Evolutionary conservation across 2,113 vertebrate species (phyloP), one percentile per base, ranked within the genome.

Genomic region (Planiliza haematocheilus): DNA sequence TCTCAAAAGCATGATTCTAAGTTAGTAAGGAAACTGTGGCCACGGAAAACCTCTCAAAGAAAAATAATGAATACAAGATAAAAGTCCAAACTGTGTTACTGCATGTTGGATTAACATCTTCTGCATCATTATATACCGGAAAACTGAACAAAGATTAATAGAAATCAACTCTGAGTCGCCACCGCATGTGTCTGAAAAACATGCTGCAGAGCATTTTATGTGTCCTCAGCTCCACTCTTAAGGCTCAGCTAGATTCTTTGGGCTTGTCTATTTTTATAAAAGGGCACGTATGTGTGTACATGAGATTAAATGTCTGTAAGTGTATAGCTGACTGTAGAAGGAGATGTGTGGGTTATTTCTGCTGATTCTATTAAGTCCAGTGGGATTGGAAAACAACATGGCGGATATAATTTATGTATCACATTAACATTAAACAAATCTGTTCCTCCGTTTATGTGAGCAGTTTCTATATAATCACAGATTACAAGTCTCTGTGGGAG

Each of bases 211-310:
- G 70, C 74, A 81, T 76, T 80, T 89, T 75, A 81, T 89, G 48
- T 59, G 75, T 86, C 70, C 81, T 68, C 66, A 70, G 83, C 66
- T 63, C 46, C 69, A 63, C 49, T 77, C 43, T 20, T n/a, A 16
- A 70, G 56, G 50, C 73, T 86, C 73, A 78, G 79, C 73, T 70
- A 77, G 77, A 83, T 79, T 79, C 61, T 74, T 74, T 61, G 71
- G 74, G 74, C 57, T 57, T 41, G 64, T 82, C 71, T 84, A 63
- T 84, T 84, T 83, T 82, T 71, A 53, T 66, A 61, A 60, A 69
- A 43, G 38, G 49, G 51, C 65, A 48, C 2, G 24, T 30, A 5
- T 30, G 24, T 30, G 24, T 30, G 24, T 30, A 49, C 18, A 55
- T 68, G 52, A 16, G 50, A 50, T 38, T 52, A 57, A 50, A 58